Conservation (phyloP, 2,113 vertebrate genomes). For the Phasianus colchicus region DNA sequence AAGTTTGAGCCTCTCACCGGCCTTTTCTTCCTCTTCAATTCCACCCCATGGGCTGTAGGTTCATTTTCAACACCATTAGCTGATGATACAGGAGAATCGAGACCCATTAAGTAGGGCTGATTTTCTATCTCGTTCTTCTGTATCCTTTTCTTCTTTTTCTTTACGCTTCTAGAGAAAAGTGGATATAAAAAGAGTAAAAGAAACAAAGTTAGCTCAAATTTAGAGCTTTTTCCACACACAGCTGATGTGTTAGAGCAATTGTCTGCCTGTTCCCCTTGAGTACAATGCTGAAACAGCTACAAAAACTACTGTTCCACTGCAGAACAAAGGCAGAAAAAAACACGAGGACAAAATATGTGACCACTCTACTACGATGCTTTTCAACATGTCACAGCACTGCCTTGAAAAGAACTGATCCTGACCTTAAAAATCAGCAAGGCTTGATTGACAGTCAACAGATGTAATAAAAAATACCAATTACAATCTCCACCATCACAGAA, state of each 20-base stretch:
- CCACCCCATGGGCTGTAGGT: slow-evolving; percentile 13
- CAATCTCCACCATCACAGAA: slow-evolving; percentile 1
- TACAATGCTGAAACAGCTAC: slow-evolving; percentile 53
- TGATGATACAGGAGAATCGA: slow-evolving; percentile 47
- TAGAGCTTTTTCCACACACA: slow-evolving; percentile 52
- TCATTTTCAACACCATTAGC: slow-evolving; percentile 68
- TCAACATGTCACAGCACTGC: not conserved
- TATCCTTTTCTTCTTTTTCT: slow-evolving; percentile 82
- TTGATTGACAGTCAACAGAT: slow-evolving; percentile 25
- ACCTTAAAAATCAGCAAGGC: not conserved
- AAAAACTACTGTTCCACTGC: slow-evolving; percentile 14
- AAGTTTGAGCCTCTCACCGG: slow-evolving; percentile 52
- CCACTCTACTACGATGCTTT: slow-evolving; percentile 18
- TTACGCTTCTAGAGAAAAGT: slow-evolving; percentile 69
- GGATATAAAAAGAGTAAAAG: slow-evolving; percentile 53
- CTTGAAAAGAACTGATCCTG: slow-evolving; percentile 2
- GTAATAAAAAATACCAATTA: slow-evolving; percentile 49
- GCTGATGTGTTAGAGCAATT: slow-evolving; percentile 52
- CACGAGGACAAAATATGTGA: slow-evolving; percentile 30
- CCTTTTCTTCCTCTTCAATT: slow-evolving; percentile 74
- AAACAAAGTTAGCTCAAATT: slow-evolving; percentile 59
- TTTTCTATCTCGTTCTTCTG: slow-evolving; percentile 70
- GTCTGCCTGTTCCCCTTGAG: slow-evolving; percentile 29
- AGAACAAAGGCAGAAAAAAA: slow-evolving; percentile 57
- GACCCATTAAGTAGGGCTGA: slow-evolving; percentile 53